These are phyloP conservation scores for Coremacera marginata DNA, from an alignment of 2,888 invertebrate genomes.

Conservation along the genomic window DNA sequence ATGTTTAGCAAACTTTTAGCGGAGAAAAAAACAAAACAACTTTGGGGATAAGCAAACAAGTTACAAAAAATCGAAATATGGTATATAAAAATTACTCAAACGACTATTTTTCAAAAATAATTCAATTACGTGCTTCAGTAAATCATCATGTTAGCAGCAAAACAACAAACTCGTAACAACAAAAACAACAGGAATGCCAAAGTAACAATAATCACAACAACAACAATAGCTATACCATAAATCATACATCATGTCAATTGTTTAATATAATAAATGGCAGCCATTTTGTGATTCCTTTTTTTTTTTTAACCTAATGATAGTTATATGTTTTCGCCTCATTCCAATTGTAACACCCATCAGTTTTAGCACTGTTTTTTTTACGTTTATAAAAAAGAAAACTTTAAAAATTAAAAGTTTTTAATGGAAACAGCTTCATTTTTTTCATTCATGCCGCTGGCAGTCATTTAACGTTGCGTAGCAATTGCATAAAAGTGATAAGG, in stretches of 20 bases:
- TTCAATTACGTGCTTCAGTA: conserved; percentile 38
- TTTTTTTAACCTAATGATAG: background rate
- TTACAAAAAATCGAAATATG: background rate
- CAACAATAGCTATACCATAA: conserved; percentile 18
- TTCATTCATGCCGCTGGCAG: background rate
- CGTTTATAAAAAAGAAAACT: too few relatives aligned
- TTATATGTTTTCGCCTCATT: background rate
- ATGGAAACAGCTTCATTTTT: background rate
- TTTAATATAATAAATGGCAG: conserved; percentile 30
- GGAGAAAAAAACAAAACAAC: background rate
- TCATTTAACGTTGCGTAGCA: background rate
- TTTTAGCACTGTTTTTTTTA: too few relatives aligned
- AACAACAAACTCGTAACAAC: conserved; percentile 4
- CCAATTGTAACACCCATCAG: background rate
- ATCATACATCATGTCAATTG: conserved; percentile 37
- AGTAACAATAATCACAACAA: conserved; percentile 2
- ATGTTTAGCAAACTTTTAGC: background rate
- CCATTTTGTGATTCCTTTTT: background rate
- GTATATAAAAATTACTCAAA: background rate
- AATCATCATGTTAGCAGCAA: conserved; percentile 26
- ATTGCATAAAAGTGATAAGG: too few relatives aligned
- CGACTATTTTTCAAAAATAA: conserved; percentile 22
- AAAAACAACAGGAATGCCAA: background rate
- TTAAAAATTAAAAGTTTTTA: too few relatives aligned
- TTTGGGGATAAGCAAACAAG: background rate